These are phyloP conservation scores for Oreochromis spilurus DNA, from an alignment of 2,113 vertebrate species.

Conservation along the genomic window DNA sequence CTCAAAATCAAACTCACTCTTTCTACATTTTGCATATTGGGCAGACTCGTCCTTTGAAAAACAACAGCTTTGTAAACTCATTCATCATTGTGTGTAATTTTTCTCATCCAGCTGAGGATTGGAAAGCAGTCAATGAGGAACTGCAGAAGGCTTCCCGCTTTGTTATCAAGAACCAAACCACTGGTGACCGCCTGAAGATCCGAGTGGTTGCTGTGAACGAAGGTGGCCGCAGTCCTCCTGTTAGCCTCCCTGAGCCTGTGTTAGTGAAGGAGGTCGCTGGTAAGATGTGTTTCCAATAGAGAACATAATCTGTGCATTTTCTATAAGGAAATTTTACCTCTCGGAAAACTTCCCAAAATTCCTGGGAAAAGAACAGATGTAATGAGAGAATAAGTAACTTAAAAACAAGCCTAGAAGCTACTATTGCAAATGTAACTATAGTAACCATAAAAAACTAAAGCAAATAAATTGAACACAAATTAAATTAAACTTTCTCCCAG, in stretches of 20 bases:
- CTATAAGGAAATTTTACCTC: background rate
- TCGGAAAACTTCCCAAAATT: background rate
- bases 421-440: background rate
- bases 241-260: slow-evolving; percentile 75
- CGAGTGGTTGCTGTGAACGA: slow-evolving; percentile 80
- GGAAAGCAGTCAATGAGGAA: slow-evolving; percentile 80
- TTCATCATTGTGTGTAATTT: background rate
- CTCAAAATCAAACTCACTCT: background rate
- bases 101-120: slow-evolving; percentile 76
- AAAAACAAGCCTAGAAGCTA: background rate
- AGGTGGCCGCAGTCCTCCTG: slow-evolving; percentile 71
- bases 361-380: background rate
- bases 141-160: slow-evolving; percentile 83
- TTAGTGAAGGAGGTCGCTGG: slow-evolving; percentile 83
- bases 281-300: slow-evolving; percentile 45
- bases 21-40: background rate
- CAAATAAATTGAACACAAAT: background rate
- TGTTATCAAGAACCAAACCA: slow-evolving; percentile 75
- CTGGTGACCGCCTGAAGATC: slow-evolving; percentile 81
- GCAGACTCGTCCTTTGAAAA: background rate
- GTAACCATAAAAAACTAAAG: background rate
- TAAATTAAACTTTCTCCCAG: background rate
- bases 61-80: background rate
- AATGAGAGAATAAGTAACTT: background rate
- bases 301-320: background rate